Conservation (phyloP, 2,113 vertebrate species). For the Hyla sarda region DNA sequence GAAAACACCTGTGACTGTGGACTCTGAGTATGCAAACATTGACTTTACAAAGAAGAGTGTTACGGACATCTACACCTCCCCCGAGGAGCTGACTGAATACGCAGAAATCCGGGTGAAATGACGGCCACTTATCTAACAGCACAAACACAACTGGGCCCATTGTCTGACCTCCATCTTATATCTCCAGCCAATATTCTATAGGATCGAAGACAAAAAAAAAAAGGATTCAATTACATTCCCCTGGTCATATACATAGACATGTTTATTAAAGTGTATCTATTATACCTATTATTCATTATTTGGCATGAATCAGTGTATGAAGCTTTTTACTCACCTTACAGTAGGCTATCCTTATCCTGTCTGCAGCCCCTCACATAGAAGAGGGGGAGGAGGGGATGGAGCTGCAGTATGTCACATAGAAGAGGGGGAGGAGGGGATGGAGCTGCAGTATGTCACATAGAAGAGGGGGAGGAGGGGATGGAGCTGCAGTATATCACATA, state of each 20-base stretch:
- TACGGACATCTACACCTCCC: conserved; percentile 73
- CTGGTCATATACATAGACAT: no score
- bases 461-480: background rate
- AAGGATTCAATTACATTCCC: no score
- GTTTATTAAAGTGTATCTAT: no score
- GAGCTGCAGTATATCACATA: background rate
- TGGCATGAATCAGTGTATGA: no score
- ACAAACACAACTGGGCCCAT: conserved; percentile 34
- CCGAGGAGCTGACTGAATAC: conserved; percentile 72
- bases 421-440: background rate
- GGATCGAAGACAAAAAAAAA: no score
- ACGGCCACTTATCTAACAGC: conserved; percentile 60
- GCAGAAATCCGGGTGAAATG: conserved; percentile 74
- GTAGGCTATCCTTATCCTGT: no score
- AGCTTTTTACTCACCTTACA: no score
- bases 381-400: background rate
- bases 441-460: background rate
- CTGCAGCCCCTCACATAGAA: background rate
- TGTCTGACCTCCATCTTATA: conserved; percentile 14
- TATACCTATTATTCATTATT: no score
- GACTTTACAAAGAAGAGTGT: conserved; percentile 70
- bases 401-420: background rate
- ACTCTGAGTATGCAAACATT: conserved; percentile 70
- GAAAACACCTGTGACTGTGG: conserved; percentile 65
- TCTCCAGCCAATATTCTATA: no score